Evolutionary conservation across 2,113 vertebrate species (phyloP).

Genomic region (Perognathus longimembris): DNA sequence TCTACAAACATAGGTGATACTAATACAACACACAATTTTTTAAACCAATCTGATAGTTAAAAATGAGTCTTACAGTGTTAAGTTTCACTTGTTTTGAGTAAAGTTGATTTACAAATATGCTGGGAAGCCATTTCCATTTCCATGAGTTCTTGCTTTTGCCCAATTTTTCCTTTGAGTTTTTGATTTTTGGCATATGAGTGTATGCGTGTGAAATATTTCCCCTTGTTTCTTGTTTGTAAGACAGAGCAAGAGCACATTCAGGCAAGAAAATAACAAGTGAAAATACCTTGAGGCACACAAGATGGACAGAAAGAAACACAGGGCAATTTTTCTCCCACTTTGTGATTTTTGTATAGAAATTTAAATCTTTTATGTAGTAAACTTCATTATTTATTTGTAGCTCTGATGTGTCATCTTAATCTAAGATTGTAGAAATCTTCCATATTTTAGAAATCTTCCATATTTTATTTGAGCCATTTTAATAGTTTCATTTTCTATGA

Average conservation of each 20-base stretch:
- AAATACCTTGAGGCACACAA: neutral
- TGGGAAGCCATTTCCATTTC: conserved; percentile 34
- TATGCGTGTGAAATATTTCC: neutral
- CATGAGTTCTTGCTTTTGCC: conserved; percentile 7
- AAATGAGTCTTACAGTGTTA: conserved; percentile 9
- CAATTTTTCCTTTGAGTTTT: conserved; percentile 42
- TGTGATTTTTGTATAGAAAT: conserved; percentile 33
- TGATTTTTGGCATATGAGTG: neutral
- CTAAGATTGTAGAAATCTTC: neutral
- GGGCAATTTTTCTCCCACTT: neutral
- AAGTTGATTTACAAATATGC: conserved; percentile 1
- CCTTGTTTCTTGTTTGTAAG: neutral
- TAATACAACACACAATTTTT: neutral
- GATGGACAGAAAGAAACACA: neutral
- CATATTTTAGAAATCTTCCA: neutral
- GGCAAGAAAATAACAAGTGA: neutral
- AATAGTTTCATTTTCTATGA: conserved; percentile 11
- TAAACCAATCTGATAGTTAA: neutral
- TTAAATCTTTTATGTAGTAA: neutral
- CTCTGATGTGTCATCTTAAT: conserved; percentile 26
- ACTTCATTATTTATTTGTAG: neutral
- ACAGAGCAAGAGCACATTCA: conserved; percentile 17
- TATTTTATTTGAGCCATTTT: neutral
- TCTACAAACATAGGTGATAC: neutral
- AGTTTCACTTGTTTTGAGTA: conserved; percentile 40